A percentile compares a stretch with the other conserved stretches of the same genome.
Evolutionary conservation across 2,113 vertebrate species (phyloP).

Genomic region (Fregetta grallaria): DNA sequence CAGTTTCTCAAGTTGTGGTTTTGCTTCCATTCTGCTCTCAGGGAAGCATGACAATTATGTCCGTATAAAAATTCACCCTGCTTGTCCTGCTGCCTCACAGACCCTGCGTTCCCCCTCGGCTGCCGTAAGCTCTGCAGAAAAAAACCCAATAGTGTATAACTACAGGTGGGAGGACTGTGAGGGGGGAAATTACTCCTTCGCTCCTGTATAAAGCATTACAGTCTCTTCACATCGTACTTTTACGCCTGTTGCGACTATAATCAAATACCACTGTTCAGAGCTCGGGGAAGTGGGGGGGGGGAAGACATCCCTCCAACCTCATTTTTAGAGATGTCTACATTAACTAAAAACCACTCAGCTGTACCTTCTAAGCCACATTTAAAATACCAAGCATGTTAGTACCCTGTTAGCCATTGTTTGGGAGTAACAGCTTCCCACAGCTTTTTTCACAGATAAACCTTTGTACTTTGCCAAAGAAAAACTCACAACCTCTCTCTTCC

Average conservation of each 20-base stretch:
- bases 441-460: not conserved
- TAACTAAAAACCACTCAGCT: not conserved
- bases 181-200: not conserved
- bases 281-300: fast-evolving
- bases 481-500: not conserved
- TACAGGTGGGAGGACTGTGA: not conserved
- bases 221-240: not conserved
- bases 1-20: not conserved
- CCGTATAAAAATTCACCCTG: not conserved
- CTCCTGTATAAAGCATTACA: not conserved
- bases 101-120: not conserved
- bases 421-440: not conserved
- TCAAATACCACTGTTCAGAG: not conserved
- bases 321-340: not conserved
- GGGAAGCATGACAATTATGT: not conserved
- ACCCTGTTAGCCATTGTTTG: not conserved
- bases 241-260: not conserved
- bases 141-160: not conserved
- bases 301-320: not conserved
- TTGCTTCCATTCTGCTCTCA: not conserved
- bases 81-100: not conserved
- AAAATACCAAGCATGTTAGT: not conserved
- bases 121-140: not conserved
- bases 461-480: not conserved
- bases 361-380: not conserved